Conservation (phyloP, 2,113 vertebrate species). For the Pogonocichla stellata region DNA sequence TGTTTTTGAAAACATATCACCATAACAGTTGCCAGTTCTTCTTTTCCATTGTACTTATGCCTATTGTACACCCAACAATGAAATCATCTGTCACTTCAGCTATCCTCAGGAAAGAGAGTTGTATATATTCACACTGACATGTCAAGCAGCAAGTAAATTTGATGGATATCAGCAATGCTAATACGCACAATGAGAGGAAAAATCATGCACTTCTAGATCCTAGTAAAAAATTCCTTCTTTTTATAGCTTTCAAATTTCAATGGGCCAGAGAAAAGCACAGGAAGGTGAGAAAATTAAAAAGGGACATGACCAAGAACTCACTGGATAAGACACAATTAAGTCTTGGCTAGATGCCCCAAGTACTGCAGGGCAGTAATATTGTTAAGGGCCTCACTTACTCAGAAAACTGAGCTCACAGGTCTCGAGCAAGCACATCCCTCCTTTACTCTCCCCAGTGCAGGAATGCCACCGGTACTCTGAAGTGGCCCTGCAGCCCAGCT, state of each 20-base stretch:
- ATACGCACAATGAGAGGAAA: constrained; percentile 10
- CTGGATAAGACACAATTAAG: not conserved
- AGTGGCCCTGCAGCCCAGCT: not conserved
- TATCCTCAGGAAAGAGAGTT: constrained; percentile 20
- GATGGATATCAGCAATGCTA: not conserved
- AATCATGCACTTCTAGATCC: not conserved
- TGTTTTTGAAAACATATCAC: constrained; percentile 23
- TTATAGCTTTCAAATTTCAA: not conserved
- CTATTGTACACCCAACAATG: constrained; percentile 37
- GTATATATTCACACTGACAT: constrained; percentile 13
- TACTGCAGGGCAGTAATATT: not conserved
- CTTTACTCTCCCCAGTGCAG: not conserved
- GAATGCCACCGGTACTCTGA: not conserved
- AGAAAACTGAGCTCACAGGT: accelerated
- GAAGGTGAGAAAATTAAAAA: not conserved
- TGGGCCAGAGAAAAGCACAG: not conserved
- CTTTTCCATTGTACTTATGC: constrained; percentile 22
- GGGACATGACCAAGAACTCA: not conserved
- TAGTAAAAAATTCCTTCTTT: not conserved
- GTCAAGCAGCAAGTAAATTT: constrained; percentile 24
- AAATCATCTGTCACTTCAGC: constrained; percentile 42
- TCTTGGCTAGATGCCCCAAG: not conserved
- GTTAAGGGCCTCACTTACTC: not conserved
- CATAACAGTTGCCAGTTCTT: constrained; percentile 11
- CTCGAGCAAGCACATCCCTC: not conserved